Percentiles rank a stretch among this genome's conserved stretches.
These are phyloP conservation scores for Perca fluviatilis DNA, from an alignment of 2,113 vertebrate species.

Conservation along the genomic window DNA sequence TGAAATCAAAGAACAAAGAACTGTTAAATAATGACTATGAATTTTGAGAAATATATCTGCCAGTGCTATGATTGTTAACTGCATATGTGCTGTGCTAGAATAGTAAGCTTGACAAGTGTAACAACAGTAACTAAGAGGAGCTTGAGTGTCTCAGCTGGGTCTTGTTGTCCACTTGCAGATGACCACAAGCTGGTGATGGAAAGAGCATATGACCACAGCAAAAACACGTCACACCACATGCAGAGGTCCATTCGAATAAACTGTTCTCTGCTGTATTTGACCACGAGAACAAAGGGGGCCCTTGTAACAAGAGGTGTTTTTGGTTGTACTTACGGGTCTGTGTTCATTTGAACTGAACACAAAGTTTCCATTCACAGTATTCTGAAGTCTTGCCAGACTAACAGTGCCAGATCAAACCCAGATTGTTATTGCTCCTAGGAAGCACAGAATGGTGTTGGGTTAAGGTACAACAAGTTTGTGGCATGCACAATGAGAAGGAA, in stretches of 20 bases:
- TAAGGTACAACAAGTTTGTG: constrained; percentile 2
- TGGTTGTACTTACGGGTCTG: not conserved
- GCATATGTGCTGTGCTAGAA: too few relatives aligned
- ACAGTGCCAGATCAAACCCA: constrained; percentile 2
- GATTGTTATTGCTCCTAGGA: constrained; percentile 32
- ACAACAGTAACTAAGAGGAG: too few relatives aligned
- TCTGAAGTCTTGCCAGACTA: not conserved
- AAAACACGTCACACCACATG: not conserved
- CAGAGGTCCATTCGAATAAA: not conserved
- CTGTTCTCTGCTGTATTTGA: not conserved
- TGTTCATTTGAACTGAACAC: constrained; percentile 6
- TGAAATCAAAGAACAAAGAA: too few relatives aligned
- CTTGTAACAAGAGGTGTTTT: not conserved
- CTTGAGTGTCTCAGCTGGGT: too few relatives aligned
- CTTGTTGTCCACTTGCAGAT: not conserved
- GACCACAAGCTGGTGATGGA: not conserved
- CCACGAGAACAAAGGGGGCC: not conserved
- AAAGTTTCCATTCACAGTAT: constrained; percentile 13
- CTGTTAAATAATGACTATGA: too few relatives aligned
- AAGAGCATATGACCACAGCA: too few relatives aligned
- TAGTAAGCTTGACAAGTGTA: too few relatives aligned
- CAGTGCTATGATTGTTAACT: too few relatives aligned
- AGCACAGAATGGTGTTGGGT: constrained; percentile 15
- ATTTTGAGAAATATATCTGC: too few relatives aligned
- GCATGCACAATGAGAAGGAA: constrained; percentile 15